A percentile compares a stretch with the other conserved stretches of the same genome.
Evolutionary conservation across 2,888 invertebrate genomes (phyloP).

Genomic region (Rhogogaster chlorosoma): DNA sequence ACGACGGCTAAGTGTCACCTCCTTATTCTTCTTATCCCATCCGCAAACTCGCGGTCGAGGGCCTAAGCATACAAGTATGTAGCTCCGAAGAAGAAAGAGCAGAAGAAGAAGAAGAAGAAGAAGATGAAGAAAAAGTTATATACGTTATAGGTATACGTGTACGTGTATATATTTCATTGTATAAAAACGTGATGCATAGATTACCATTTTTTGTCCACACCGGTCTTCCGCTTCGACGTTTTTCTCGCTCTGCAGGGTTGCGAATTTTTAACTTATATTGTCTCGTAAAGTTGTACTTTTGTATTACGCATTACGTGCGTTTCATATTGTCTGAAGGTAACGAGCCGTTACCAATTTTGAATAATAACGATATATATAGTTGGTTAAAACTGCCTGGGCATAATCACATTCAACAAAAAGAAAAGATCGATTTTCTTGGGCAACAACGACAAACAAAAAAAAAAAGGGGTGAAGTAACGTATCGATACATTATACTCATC

Average conservation of each 20-base stretch:
- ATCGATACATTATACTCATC: neutral
- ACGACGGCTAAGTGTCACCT: conserved; percentile 34
- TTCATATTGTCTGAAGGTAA: neutral
- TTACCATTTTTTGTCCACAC: neutral
- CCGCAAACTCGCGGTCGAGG: conserved; percentile 6
- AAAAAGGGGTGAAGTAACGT: neutral
- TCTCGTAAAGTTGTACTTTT: neutral
- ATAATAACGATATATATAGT: neutral
- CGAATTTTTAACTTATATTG: conserved; percentile 11
- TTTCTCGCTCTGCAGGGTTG: neutral
- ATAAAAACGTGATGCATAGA: conserved; percentile 28
- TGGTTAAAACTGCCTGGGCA: neutral
- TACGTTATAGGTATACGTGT: neutral
- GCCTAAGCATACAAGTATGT: neutral
- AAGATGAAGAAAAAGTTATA: neutral
- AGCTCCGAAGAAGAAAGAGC: neutral
- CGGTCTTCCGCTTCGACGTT: neutral
- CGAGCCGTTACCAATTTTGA: conserved; percentile 31
- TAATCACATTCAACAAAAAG: neutral
- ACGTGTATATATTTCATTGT: conserved; percentile 7
- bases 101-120: neutral
- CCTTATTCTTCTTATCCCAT: conserved; percentile 16
- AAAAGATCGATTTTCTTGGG: neutral
- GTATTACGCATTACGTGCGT: neutral
- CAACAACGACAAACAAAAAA: neutral